Evolutionary conservation across 37 sponge, comb jelly and placozoan genomes (phyloP).

Genomic region (Amphimedon queenslandica): DNA sequence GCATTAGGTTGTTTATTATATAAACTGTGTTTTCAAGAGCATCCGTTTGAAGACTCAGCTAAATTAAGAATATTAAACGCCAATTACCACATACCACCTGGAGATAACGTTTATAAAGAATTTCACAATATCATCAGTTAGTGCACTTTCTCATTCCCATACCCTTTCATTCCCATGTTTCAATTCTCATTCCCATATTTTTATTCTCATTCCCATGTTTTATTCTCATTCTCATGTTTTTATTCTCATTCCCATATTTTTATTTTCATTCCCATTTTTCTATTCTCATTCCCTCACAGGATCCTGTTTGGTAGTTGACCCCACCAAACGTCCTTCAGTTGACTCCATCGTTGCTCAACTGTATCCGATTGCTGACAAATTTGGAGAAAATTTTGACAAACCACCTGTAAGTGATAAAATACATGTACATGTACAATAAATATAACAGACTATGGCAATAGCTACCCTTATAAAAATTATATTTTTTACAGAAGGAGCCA

Average conservation of each 20-base stretch:
- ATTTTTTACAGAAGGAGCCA: conserved; percentile 5
- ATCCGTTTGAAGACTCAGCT: conserved; percentile 86
- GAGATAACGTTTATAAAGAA: conserved; percentile 18
- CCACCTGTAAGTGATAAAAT: conserved; percentile 20
- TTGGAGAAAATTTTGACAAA: conserved; percentile 48
- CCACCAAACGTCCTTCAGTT: conserved; percentile 35
- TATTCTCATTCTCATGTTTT: too few relatives aligned
- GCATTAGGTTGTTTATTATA: conserved; percentile 85
- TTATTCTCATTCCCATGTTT: too few relatives aligned
- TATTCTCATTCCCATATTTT: too few relatives aligned
- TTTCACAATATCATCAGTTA: conserved; percentile 66
- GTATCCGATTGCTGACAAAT: conserved; percentile 39
- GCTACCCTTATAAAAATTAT: neutral
- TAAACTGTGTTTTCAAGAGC: conserved; percentile 72
- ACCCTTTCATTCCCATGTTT: too few relatives aligned
- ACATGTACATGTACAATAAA: neutral
- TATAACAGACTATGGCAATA: neutral
- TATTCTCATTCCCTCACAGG: too few relatives aligned
- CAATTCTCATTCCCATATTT: too few relatives aligned
- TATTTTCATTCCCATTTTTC: too few relatives aligned
- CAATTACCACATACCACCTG: conserved; percentile 77
- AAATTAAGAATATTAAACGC: conserved; percentile 85
- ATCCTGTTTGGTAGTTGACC: conserved; percentile 60
- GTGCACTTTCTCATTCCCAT: too few relatives aligned
- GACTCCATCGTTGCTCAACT: conserved; percentile 55